A percentile compares a stretch with the other conserved stretches of the same genome.
phyloP scores from a whole-genome alignment of 2,113 vertebrate species.

The Callionymus lyra region DNA sequence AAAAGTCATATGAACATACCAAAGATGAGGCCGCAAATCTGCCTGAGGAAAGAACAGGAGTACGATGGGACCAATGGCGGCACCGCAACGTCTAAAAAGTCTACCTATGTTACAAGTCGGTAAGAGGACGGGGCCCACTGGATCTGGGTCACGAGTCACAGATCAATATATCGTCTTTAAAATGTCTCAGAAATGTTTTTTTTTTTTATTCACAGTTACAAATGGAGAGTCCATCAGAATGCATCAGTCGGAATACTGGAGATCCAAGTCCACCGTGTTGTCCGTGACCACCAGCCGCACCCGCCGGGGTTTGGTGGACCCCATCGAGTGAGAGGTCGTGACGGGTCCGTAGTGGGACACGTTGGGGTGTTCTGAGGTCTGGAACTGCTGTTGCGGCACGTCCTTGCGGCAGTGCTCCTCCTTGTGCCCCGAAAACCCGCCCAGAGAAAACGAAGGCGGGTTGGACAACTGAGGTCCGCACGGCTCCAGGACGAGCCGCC shows the following conservation, averaged over 20 bases:
- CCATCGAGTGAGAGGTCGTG: constrained; percentile 58
- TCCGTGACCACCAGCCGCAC: constrained; percentile 72
- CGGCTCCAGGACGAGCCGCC: constrained; percentile 65
- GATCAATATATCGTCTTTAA: constrained; percentile 26
- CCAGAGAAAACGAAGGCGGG: constrained; percentile 44
- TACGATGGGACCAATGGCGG: constrained; percentile 3
- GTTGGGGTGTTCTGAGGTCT: constrained; percentile 46
- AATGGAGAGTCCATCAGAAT: background rate
- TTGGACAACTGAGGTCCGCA: constrained; percentile 52
- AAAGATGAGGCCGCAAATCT: constrained; percentile 54
- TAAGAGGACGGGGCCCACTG: too few relatives aligned
- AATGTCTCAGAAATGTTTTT: too few relatives aligned
- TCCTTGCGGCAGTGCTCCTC: constrained; percentile 57
- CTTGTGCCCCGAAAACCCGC: constrained; percentile 55
- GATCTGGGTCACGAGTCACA: too few relatives aligned
- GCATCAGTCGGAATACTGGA: constrained; percentile 68
- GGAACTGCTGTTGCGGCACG: constrained; percentile 49
- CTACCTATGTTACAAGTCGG: too few relatives aligned
- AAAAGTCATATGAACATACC: constrained; percentile 52
- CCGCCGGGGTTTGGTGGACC: constrained; percentile 62
- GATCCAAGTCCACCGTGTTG: constrained; percentile 67
- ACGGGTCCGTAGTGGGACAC: constrained; percentile 49
- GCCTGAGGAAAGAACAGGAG: constrained; percentile 39
- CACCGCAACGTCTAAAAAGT: too few relatives aligned
- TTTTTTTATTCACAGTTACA: too few relatives aligned